A percentile compares a stretch with the other conserved stretches of the same genome.
Evolutionary conservation across 2,888 invertebrate species (phyloP).

Genomic region (Agriopis leucophaearia): DNA sequence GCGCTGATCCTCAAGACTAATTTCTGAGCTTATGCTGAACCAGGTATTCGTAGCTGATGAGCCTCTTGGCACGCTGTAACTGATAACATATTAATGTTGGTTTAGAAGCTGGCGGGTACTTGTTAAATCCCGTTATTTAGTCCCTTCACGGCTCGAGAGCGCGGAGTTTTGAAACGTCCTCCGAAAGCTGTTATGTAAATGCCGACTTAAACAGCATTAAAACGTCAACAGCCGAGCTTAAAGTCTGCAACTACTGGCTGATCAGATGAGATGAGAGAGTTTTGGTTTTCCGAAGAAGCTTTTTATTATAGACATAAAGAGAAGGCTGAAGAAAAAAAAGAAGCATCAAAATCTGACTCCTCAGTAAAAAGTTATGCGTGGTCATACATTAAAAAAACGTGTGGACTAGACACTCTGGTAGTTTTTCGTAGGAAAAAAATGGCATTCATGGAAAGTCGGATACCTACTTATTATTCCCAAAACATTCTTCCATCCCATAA

Average conservation of each 20-base stretch:
- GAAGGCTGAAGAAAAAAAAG: not conserved
- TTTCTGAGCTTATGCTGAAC: too few relatives aligned
- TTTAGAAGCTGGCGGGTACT: not conserved
- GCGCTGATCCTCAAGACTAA: too few relatives aligned
- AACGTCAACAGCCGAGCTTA: slow-evolving; percentile 58
- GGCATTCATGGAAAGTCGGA: too few relatives aligned
- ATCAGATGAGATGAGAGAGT: slow-evolving; percentile 22
- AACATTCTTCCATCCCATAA: too few relatives aligned
- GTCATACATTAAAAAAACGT: too few relatives aligned
- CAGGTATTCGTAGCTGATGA: too few relatives aligned
- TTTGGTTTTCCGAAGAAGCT: not conserved
- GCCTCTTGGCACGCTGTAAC: too few relatives aligned
- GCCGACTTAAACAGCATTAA: slow-evolving; percentile 58
- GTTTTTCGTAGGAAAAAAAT: too few relatives aligned
- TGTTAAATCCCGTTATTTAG: not conserved
- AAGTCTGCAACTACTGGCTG: slow-evolving; percentile 31
- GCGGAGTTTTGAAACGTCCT: slow-evolving; percentile 22
- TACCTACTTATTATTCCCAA: too few relatives aligned
- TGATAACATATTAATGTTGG: not conserved
- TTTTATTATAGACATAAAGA: not conserved
- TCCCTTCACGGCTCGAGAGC: slow-evolving; percentile 1
- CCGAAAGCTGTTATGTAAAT: slow-evolving; percentile 61
- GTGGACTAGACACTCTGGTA: too few relatives aligned
- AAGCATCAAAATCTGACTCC: too few relatives aligned
- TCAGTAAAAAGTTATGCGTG: too few relatives aligned